Base-by-base conservation (phyloP, 2,888 invertebrate genomes). In the Gastrophysa polygoni region DNA sequence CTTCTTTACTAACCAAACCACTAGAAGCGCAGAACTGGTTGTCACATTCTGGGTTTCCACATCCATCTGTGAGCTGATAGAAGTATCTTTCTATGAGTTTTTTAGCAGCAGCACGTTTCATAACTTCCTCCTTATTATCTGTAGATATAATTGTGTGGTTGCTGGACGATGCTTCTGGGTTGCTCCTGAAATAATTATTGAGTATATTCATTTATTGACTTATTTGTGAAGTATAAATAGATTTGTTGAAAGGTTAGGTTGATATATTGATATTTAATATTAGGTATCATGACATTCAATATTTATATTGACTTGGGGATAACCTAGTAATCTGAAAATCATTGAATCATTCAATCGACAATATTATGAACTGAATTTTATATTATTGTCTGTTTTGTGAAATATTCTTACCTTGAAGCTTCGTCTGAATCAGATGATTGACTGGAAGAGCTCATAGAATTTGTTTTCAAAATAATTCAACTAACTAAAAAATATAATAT, bases 71-170 rank as follows among this genome's bases (percentile, higher is more conserved):
- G 68, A 96, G 84, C 83, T 96, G 95, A 83, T 93, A 94, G 81
- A 96, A 96, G 82, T 96, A 96, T 76, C 93, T 87, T 82, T 95
- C 94, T 69, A 96, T 96, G 68, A 95, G 84, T 80, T 91, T 91
- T 81, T 90, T 93, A 43, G 93, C 95, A 47, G 89, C 89, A 61
- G 89, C 88, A 56, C 90, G 85, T 83, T 90, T 90, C 89, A 90
- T 89, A 74, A 87, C 88, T 84, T 87, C 87, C 69, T 85, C 84
- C 71, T 83, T 82, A 71, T 75, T 75, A 69, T 75, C 74, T 59
- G 68, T 63, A 60, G 68, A 70, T 54, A 71, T 64, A 34, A 66
- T 59, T 69, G 71, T 67, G 66, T 74, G 70, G 68, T 61, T 72
- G 72, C 77, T 75, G 68, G 82, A 81, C 79, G 82, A 81, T 73